Base-by-base conservation (phyloP, 2,888 invertebrate genomes). In the Mechanitis mazaeus region DNA sequence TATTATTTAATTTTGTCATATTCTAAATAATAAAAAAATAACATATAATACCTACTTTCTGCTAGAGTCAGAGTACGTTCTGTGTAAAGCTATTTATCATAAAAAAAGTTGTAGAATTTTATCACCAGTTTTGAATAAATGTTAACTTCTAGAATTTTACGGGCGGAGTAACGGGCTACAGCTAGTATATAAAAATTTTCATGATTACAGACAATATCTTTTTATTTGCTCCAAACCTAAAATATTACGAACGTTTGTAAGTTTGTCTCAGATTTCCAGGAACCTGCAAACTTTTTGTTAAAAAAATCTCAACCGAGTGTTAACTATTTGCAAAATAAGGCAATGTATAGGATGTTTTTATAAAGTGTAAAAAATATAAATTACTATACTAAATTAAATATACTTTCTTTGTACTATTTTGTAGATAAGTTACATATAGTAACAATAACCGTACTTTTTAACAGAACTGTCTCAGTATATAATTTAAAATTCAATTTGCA, bases 261-360 rank as follows among this genome's bases (percentile, higher is more conserved):
- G 69, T 73, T 71, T 65, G 65, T 71, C 67, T 72, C 68, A 69
- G 70, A 74, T 68, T 69, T 68, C 58, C 58, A 65, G 56, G 65
- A 73, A 73, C 69, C 72, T 66, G 45, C 35, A 66, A 67, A 67
- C 54, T 71, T 68, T 45, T 59, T 62, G 47, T 58, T 59, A 53
- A 45, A 35, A 53, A 45, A 62, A 56, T 59, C 45, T 55, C 42
- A 59, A 59, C 45, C 56, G 45, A 42, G 45, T 33, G 9, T 42
- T 54, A 42, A 33, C 55, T 58, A 50, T 9, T 28, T 31, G 5
- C 11, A 31, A 58, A 56, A 56, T 9, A 35, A 2, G 4, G 7
- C 2, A 42, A 42, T 42, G 42, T 9, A 42, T 42, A 7, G 11
- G 42, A 3, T 7, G 6, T 42, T 42, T 9, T 42, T 3, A 1